Conservation (phyloP, 2,113 vertebrate species). For the Benitochromis conjunctus region DNA sequence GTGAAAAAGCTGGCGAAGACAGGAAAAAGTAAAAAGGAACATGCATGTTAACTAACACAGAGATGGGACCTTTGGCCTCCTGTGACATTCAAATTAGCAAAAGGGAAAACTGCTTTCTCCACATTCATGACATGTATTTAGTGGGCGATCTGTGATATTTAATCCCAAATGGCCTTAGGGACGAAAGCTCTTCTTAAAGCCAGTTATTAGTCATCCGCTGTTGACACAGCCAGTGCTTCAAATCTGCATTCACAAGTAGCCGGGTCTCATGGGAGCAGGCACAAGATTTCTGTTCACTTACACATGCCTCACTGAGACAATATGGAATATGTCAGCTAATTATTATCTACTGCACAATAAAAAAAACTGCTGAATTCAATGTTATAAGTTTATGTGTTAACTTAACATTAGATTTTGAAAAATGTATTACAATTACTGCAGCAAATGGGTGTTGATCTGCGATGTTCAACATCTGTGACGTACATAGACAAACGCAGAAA, state of each 20-base stretch:
- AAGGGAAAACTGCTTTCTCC: background rate
- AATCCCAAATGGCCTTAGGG: background rate
- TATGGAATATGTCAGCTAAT: background rate
- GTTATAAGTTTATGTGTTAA: background rate
- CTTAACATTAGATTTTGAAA: no score
- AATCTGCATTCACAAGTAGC: slow-evolving; percentile 16
- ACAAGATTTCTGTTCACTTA: background rate
- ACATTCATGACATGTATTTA: background rate
- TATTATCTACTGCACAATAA: background rate
- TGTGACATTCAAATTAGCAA: slow-evolving; percentile 10
- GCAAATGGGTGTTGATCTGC: background rate
- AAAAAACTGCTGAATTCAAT: background rate
- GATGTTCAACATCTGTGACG: background rate
- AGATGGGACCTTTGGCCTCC: background rate
- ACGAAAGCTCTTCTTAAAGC: background rate
- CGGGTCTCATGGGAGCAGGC: background rate
- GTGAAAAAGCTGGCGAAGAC: background rate
- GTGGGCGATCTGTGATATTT: slow-evolving; percentile 9
- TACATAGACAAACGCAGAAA: background rate
- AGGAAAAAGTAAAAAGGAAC: background rate
- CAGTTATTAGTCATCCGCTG: slow-evolving; percentile 17
- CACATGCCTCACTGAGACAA: background rate
- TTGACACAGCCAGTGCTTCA: slow-evolving; percentile 5
- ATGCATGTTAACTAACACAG: background rate
- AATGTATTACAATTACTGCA: background rate